Evolutionary conservation across 2,888 invertebrate genomes (phyloP).

Genomic region (Polydrusus pterygomalis): DNA sequence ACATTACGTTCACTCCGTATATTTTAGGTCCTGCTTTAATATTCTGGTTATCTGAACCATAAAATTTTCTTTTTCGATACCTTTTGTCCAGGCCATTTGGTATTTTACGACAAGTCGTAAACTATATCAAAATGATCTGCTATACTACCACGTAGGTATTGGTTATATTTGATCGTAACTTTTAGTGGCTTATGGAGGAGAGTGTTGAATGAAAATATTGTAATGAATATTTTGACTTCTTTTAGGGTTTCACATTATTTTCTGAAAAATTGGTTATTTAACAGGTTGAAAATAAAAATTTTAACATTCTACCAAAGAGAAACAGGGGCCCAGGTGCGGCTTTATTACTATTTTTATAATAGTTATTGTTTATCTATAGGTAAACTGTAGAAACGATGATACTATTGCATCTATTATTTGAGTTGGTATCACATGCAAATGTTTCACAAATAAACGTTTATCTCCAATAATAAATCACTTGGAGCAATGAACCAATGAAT

Average conservation of each 20-base stretch:
- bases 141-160: conserved; percentile 41
- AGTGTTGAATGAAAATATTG: conserved; percentile 40
- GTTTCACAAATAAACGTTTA: too few species aligned
- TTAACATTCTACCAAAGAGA: too few species aligned
- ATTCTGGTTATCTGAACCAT: conserved; percentile 37
- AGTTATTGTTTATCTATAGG: too few species aligned
- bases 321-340: too few species aligned
- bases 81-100: conserved; percentile 35
- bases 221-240: conserved; percentile 28
- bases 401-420: too few species aligned
- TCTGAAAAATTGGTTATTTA: not conserved
- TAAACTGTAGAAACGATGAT: too few species aligned
- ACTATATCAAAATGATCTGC: conserved; percentile 43
- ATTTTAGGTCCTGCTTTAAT: conserved; percentile 22
- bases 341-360: too few species aligned
- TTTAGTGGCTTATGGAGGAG: conserved; percentile 27
- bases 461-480: too few species aligned
- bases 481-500: too few species aligned
- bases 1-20: not conserved
- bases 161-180: conserved; percentile 42
- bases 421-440: too few species aligned
- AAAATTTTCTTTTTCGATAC: conserved; percentile 36
- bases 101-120: conserved; percentile 37
- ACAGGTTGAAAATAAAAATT: too few species aligned
- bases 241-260: conserved; percentile 8